phyloP scores from a whole-genome alignment of 2,888 invertebrate genomes.

The Geophilus truncorum region DNA sequence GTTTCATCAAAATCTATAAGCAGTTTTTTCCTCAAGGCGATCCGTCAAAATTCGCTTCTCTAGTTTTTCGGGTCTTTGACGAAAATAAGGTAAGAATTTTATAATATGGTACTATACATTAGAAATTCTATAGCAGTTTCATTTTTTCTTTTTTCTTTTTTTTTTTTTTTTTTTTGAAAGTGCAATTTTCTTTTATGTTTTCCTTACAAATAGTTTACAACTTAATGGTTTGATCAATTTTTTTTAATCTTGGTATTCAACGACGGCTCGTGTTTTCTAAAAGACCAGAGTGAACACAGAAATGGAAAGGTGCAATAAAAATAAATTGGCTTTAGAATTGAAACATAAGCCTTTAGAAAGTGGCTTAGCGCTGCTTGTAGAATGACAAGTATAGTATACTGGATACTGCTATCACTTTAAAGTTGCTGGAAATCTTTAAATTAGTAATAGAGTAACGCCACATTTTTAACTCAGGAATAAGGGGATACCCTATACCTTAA shows the following conservation, averaged over 20 bases:
- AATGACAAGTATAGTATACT: neutral
- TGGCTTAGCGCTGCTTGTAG: neutral
- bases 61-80: conserved; percentile 97
- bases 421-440: neutral
- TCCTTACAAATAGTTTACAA: too few relatives aligned
- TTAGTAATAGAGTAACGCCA: too few relatives aligned
- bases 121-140: too few relatives aligned
- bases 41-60: conserved; percentile 95
- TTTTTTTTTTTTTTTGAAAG: too few relatives aligned
- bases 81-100: conserved; percentile 83
- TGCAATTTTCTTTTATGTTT: conserved; percentile 9
- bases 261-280: neutral
- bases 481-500: too few relatives aligned
- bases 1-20: conserved; percentile 98
- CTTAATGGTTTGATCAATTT: neutral
- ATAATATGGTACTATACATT: too few relatives aligned
- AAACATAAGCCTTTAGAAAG: neutral
- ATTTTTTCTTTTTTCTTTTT: too few relatives aligned
- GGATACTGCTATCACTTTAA: neutral
- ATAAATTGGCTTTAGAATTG: neutral
- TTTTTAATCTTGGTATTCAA: neutral
- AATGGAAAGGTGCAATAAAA: neutral
- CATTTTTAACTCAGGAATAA: too few relatives aligned
- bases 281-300: neutral
- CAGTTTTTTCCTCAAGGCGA: conserved; percentile 99